Percentiles rank a stretch among this genome's conserved stretches.
Evolutionary conservation across 2,113 vertebrate genomes (phyloP).

Genomic region (Rostratula benghalensis): DNA sequence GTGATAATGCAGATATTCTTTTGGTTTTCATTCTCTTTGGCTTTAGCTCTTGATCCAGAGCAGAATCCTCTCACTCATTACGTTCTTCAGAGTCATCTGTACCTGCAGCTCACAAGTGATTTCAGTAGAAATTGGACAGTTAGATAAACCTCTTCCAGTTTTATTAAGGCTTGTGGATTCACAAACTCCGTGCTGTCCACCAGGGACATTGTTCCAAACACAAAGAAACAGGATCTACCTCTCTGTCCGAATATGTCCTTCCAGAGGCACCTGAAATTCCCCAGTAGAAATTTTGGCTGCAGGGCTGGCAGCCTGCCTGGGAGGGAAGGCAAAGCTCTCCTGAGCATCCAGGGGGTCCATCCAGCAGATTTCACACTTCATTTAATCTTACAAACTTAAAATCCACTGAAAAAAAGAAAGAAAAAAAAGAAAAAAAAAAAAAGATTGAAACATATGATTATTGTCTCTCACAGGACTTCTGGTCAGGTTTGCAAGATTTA

Average conservation of each 20-base stretch:
- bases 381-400: neutral
- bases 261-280: neutral
- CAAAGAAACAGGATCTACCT: neutral
- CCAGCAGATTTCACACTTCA: neutral
- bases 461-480: neutral
- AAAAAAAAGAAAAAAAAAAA: neutral
- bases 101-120: neutral
- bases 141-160: neutral
- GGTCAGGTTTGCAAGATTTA: neutral
- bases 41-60: neutral
- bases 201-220: neutral
- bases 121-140: neutral
- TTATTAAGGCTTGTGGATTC: rapidly evolving
- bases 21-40: neutral
- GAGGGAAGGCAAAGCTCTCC: neutral
- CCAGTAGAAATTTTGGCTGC: neutral
- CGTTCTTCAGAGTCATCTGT: neutral
- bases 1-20: neutral
- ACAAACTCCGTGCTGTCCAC: neutral
- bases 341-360: neutral
- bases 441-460: neutral
- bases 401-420: neutral
- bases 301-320: neutral
- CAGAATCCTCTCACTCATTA: neutral
- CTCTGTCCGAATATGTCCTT: neutral